Evolutionary conservation across 2,797 vertebrate species (phyloP).

Genomic region (Threskiornis aethiopicus): DNA sequence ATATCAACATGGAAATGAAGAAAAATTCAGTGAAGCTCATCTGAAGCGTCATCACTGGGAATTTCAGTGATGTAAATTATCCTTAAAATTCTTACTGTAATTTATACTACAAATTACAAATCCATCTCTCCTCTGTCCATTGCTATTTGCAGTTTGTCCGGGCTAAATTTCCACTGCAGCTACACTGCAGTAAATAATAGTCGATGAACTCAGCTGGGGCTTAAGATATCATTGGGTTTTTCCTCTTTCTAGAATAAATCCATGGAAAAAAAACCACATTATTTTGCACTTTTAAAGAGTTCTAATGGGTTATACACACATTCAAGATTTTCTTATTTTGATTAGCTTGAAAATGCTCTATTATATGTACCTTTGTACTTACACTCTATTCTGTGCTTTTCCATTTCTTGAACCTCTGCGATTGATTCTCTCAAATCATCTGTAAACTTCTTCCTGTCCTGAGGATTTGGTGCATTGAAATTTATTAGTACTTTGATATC

Average conservation of each 20-base stretch:
- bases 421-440: constrained; percentile 94
- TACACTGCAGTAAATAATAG: neutral
- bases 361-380: constrained; percentile 72
- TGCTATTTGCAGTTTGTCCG: neutral
- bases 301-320: neutral
- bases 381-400: constrained; percentile 98
- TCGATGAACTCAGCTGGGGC: neutral
- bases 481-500: constrained; percentile 96
- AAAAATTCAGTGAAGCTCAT: neutral
- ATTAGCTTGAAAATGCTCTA: neutral
- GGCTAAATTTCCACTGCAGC: neutral
- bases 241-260: neutral
- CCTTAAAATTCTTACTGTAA: neutral
- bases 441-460: constrained; percentile 97
- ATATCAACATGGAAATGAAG: neutral
- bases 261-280: neutral
- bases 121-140: neutral
- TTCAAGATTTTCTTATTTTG: neutral
- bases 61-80: neutral
- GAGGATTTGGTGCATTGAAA: constrained; percentile 97
- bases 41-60: neutral
- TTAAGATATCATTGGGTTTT: neutral
- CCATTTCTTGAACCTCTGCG: constrained; percentile 97
- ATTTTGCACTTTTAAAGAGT: neutral
- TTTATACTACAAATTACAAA: neutral